Base-by-base conservation (phyloP, 64 coral and sea anemone species). In the Acropora tenuis region DNA sequence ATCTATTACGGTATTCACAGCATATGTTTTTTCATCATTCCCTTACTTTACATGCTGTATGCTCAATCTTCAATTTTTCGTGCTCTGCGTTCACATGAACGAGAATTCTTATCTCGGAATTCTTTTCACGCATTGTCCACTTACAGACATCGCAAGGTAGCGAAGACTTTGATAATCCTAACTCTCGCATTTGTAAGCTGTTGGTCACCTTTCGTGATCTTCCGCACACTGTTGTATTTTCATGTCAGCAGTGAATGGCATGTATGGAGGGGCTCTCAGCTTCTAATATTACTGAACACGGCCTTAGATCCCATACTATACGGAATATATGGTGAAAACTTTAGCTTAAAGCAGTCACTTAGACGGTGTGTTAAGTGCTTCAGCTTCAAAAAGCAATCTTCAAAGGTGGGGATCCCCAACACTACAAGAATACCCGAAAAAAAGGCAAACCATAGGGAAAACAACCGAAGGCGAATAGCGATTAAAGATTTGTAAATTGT, bases 141-240 rank as follows among this genome's bases (percentile, higher is more conserved):
- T 6, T 63, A 10, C 1, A 72, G 52, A 45, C 90, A 92, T 18
- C 67, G 43, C 6, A 92, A 92, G 19, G 80, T 76, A 3, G 81
- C 83, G 19, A 92, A 85, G 66, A 74, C 83, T 44, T 17, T 92
- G n/a, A 63, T 43, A 11, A 72, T 65, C 1, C 16, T 92, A 13
- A 77, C 90, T 0, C 2, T 92, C 11, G 83, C 90, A 19, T 92
- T 92, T 92, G 30, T 60, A 42, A 5, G 19, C 0, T 86, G 80
- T 41, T 92, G 90, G 90, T 43, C 75, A 5, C 90, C 90, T 11
- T 92, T 92, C 47, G 68, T 85, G 3, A 8, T 86, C 8, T 41
- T 85, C 50, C 90, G 90, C 41, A 69, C 80, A 11, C 52, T 92
- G 73, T 47, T 76, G 52, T 92, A 92, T 60, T 92, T 86, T 46